Conservation (phyloP, 2,888 invertebrate genomes). For the Hedychridium roseum region DNA sequence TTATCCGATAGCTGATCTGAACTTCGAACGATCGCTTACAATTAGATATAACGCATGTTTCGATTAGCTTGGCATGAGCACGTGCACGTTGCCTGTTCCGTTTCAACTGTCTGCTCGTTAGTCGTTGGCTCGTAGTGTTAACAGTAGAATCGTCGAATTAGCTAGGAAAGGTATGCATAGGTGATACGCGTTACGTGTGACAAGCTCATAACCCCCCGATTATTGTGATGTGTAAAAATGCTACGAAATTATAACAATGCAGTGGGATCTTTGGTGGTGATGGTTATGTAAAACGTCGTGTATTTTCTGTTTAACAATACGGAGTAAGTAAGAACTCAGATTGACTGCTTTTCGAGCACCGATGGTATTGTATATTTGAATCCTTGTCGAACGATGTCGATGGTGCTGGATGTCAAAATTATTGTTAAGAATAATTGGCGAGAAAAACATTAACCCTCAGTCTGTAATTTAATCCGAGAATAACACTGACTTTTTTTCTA, state of each 20-base stretch:
- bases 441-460: no score
- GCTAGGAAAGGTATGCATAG: not conserved
- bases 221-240: conserved; percentile 2
- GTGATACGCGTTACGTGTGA: no score
- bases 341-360: conserved; percentile 33
- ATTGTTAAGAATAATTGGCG: no score
- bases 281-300: conserved; percentile 55
- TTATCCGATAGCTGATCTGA: conserved; percentile 29
- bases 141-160: not conserved
- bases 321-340: conserved; percentile 25
- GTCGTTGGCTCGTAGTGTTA: not conserved
- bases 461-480: no score
- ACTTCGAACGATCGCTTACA: conserved; percentile 20
- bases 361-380: conserved; percentile 30
- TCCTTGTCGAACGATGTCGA: conserved; percentile 24
- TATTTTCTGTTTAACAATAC: conserved; percentile 34
- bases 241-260: conserved; percentile 24
- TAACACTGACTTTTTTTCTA: no score
- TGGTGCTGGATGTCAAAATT: conserved; percentile 16
- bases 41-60: conserved; percentile 14
- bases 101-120: not conserved
- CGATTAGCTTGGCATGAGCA: conserved; percentile 33
- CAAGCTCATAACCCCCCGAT: no score
- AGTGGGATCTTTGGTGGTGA: conserved; percentile 55
- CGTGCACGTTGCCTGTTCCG: conserved; percentile 20